Evolutionary conservation across 2,113 vertebrate species (phyloP).

Genomic region (Echinops telfairi): DNA sequence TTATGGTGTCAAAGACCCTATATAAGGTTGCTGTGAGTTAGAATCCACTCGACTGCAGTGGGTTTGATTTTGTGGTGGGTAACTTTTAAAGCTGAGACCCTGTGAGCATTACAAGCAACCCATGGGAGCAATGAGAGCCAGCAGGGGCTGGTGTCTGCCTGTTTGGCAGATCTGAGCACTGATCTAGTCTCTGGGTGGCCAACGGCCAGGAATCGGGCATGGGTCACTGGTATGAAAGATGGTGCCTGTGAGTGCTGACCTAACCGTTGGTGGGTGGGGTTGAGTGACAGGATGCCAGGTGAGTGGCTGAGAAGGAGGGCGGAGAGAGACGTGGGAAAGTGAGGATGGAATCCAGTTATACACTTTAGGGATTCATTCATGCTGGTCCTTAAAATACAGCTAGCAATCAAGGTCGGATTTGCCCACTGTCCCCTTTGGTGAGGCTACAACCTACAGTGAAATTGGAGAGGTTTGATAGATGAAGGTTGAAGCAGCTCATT

Average conservation of each 20-base stretch:
- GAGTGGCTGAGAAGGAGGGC: too few species aligned
- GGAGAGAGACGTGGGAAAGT: too few species aligned
- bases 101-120: too few species aligned
- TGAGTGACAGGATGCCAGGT: too few species aligned
- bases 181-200: not conserved
- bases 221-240: too few species aligned
- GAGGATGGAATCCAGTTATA: too few species aligned
- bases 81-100: too few species aligned
- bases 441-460: not conserved
- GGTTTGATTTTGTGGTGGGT: too few species aligned
- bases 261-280: not conserved
- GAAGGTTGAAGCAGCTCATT: not conserved
- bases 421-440: not conserved
- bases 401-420: not conserved
- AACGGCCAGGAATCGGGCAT: not conserved
- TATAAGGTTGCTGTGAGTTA: too few species aligned
- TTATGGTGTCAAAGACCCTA: too few species aligned
- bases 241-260: not conserved
- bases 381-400: not conserved
- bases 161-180: not conserved
- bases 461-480: not conserved
- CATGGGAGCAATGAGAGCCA: not conserved
- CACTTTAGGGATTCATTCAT: not conserved
- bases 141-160: not conserved
- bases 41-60: too few species aligned